A percentile compares a stretch with the other conserved stretches of the same genome.
phyloP scores from a whole-genome alignment of 2,888 invertebrate species.

The Aleiodes leptofemur region DNA sequence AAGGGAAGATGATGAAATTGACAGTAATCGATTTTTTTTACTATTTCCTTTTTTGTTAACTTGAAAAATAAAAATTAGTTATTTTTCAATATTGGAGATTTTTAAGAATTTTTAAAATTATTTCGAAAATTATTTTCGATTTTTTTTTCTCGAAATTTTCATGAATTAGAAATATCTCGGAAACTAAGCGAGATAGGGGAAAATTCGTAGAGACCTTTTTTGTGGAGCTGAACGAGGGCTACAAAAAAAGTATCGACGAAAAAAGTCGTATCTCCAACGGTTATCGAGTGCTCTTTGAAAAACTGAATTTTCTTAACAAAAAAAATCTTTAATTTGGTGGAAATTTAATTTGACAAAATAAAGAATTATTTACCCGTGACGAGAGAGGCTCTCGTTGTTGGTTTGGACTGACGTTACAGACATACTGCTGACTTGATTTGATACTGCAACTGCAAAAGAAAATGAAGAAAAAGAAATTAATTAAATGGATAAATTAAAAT shows the following conservation, averaged over 20 bases:
- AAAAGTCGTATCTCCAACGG: background rate
- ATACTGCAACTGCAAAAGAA: conserved; percentile 63
- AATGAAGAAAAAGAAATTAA: background rate
- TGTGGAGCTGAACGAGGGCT: background rate
- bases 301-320: background rate
- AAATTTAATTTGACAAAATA: background rate
- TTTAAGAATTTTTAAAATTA: no score
- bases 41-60: no score
- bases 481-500: conserved; percentile 9
- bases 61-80: background rate
- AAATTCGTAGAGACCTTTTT: background rate
- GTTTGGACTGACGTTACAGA: conserved; percentile 71
- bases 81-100: no score
- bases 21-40: no score
- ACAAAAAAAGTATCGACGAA: no score
- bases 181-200: background rate
- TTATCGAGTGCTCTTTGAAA: background rate
- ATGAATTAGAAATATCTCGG: no score
- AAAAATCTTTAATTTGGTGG: background rate
- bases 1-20: no score
- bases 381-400: conserved; percentile 68
- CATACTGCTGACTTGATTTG: conserved; percentile 65
- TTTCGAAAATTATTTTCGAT: background rate
- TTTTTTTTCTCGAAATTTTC: background rate
- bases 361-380: conserved; percentile 67